Conservation (phyloP, 2,113 vertebrate species). For the Micromys minutus region DNA sequence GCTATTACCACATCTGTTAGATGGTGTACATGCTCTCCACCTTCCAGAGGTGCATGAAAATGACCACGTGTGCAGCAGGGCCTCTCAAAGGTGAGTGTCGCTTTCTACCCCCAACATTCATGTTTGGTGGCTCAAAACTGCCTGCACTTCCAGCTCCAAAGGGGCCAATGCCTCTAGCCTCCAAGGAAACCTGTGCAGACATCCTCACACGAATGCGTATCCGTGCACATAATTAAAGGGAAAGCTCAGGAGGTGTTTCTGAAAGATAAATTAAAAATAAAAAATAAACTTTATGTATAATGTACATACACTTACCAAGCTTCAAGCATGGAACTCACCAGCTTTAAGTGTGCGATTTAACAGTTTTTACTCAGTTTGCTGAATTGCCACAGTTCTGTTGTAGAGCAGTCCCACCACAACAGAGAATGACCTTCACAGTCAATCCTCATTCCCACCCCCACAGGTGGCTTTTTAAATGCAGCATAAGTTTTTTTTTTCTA, state of each 20-base stretch:
- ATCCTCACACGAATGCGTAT: background rate
- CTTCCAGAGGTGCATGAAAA: background rate
- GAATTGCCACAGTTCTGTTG: conserved; percentile 32
- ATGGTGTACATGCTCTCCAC: background rate
- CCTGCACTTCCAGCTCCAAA: background rate
- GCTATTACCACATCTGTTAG: background rate
- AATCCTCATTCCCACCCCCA: background rate
- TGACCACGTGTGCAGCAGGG: too few relatives aligned
- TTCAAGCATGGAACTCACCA: background rate
- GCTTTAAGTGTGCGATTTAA: background rate
- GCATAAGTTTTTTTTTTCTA: conserved; percentile 12
- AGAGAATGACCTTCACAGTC: background rate
- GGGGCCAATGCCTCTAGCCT: background rate
- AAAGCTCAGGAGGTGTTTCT: background rate
- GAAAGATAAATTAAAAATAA: background rate
- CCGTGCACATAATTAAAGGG: background rate
- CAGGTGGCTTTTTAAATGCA: conserved; percentile 28
- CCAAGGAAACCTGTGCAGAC: background rate
- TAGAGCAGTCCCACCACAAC: conserved; percentile 29
- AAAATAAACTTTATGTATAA: background rate
- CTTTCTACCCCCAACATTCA: background rate
- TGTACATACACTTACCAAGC: background rate
- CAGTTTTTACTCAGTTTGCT: background rate
- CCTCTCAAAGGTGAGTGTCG: background rate
- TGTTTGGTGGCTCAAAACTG: background rate